A percentile compares a stretch with the other conserved stretches of the same genome.
Conservation (phyloP, 2,113 vertebrate species). For the Epinephelus cyanopodus region DNA sequence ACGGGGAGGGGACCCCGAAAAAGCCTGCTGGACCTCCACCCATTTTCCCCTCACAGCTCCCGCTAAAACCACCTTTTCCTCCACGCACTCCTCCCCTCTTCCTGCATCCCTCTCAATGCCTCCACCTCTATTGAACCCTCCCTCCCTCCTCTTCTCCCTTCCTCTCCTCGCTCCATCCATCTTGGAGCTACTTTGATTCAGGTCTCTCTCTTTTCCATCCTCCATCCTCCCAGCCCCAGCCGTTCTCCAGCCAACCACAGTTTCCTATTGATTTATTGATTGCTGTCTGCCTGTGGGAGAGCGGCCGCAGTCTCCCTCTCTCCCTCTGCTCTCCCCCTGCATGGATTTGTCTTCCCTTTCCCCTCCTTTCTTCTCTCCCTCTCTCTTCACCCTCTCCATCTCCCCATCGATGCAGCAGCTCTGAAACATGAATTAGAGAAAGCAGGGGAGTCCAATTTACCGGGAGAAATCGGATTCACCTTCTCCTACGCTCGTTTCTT, state of each 20-base stretch:
- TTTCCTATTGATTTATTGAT: conserved; percentile 99
- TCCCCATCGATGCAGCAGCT: conserved; percentile 84
- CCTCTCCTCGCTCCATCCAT: conserved; percentile 91
- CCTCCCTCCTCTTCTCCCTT: conserved; percentile 83
- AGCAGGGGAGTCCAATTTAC: conserved; percentile 91
- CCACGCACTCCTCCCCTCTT: conserved; percentile 82
- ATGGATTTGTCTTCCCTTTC: conserved; percentile 90
- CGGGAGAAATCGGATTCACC: conserved; percentile 83
- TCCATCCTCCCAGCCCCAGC: conserved; percentile 80
- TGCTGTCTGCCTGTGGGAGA: conserved; percentile 93
- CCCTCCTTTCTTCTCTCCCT: conserved; percentile 72
- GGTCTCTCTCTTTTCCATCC: conserved; percentile 90
- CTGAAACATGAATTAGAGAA: conserved; percentile 92
- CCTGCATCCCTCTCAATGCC: conserved; percentile 57
- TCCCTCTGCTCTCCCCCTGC: conserved; percentile 88
- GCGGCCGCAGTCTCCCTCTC: conserved; percentile 90
- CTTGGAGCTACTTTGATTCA: conserved; percentile 91
- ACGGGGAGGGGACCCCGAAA: conserved; percentile 57
- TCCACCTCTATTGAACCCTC: conserved; percentile 85
- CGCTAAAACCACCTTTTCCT: conserved; percentile 66
- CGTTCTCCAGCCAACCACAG: conserved; percentile 94
- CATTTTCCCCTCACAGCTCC: conserved; percentile 72
- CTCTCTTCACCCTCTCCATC: conserved; percentile 83
- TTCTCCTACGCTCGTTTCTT: conserved; percentile 73
- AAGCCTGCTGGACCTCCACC: conserved; percentile 59